Evolutionary conservation across 2,797 vertebrate genomes (phyloP), one percentile per base, ranked within the genome.

Genomic region (Luscinia luscinia): DNA sequence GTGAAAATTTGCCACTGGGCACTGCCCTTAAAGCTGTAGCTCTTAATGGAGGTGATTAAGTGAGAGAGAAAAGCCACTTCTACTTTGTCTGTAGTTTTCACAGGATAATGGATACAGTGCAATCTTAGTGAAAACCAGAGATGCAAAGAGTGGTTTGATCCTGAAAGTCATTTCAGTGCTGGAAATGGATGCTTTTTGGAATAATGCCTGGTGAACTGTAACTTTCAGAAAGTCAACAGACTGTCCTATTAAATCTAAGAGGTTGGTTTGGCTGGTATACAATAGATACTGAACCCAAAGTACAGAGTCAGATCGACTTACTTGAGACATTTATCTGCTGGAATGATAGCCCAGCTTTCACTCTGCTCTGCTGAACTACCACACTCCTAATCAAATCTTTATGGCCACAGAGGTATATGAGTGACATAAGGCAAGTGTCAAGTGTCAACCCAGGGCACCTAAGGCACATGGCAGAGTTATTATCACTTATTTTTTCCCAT

Each of bases 211-310:
- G 45, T 88, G 66, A 90, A 91, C 75, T 80, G 75, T 81, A 93
- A 46, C 84, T 77, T 93, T 68, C 76, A 89, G 38, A 59, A 81
- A 94, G 86, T 43, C 49, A 86, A 87, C 62, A 78, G n/a, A 70
- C 43, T 62, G 52, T 40, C 49, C 67, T 90, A 59, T 90, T 94
- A 86, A 89, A 95, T 79, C 75, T 93, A 86, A 96, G 95, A 91
- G 74, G 84, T 67, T 91, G 57, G 23, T 73, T 94, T 95, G 81
- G 68, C 68, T 89, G 58, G 64, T 81, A 40, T 63, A 84, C 73
- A 62, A 41, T 34, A 92, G 79, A 77, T 58, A 87, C 64, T 94
- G 88, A 93, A 82, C 28, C 79, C 49, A 70, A 46, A 93, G 75
- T 40, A 78, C 49, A 83, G 75, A 96, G 74, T 80, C 70, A 85